phyloP scores from a whole-genome alignment of 1,140 invertebrate species.

The Neodiprion virginianus region DNA sequence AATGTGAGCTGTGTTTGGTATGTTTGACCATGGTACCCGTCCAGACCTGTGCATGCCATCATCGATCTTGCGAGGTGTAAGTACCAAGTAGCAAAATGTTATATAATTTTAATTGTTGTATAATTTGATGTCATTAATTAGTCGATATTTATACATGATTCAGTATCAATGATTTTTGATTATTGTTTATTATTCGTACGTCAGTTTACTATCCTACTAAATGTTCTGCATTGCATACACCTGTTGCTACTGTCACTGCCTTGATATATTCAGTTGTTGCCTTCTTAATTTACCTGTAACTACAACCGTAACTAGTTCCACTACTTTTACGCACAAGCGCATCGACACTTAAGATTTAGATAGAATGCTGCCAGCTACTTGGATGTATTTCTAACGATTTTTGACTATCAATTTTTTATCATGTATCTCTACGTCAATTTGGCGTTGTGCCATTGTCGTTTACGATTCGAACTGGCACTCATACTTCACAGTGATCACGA shows the following conservation, averaged over 20 bases:
- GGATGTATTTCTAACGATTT: neutral
- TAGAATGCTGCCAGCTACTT: slow-evolving; percentile 6
- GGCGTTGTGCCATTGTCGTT: too few species aligned
- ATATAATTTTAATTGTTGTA: neutral
- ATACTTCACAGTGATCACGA: too few species aligned
- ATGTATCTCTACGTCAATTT: too few species aligned
- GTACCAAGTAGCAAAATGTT: slow-evolving; percentile 63
- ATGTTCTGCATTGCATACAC: slow-evolving; percentile 7
- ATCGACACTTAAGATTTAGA: slow-evolving; percentile 36
- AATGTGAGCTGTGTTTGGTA: slow-evolving; percentile 44
- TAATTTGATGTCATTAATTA: too few species aligned
- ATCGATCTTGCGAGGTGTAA: slow-evolving; percentile 86
- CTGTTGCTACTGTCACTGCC: neutral
- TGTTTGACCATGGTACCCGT: slow-evolving; percentile 52
- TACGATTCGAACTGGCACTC: too few species aligned
- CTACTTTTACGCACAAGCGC: slow-evolving; percentile 8
- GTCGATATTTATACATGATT: neutral
- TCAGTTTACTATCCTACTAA: neutral
- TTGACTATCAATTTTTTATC: neutral
- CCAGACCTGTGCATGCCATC: slow-evolving; percentile 84
- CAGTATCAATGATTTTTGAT: slow-evolving; percentile 8
- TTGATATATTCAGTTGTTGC: neutral
- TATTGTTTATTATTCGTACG: slow-evolving; percentile 10
- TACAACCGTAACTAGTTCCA: neutral
- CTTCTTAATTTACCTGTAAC: neutral